phyloP scores from a whole-genome alignment of 2,888 invertebrate genomes.

The Aethes cnicana region DNA sequence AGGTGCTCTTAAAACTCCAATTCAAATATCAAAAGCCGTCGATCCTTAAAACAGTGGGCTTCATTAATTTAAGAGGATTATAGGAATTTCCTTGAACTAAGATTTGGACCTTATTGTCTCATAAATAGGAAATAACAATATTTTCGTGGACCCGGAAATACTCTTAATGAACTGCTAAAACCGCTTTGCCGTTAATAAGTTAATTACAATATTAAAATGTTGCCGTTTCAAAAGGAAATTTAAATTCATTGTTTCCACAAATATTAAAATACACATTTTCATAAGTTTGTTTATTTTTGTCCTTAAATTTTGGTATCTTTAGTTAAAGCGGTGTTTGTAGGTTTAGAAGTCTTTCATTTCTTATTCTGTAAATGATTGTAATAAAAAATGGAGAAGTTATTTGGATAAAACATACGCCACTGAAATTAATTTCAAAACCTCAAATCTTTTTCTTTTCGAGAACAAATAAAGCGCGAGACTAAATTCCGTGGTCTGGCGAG shows the following conservation, averaged over 20 bases:
- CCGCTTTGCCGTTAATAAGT: too few relatives aligned
- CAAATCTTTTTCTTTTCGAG: constrained; percentile 44
- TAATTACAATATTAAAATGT: too few relatives aligned
- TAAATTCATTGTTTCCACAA: too few relatives aligned
- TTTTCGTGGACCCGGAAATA: constrained; percentile 3
- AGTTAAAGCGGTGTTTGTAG: too few relatives aligned
- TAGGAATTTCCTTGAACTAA: constrained; percentile 12
- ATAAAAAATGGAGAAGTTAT: too few relatives aligned
- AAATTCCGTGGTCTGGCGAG: constrained; percentile 53
- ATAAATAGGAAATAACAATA: constrained; percentile 4
- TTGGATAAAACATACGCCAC: too few relatives aligned
- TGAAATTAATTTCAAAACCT: constrained; percentile 19
- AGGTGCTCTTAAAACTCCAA: not conserved
- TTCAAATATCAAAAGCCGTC: constrained; percentile 3
- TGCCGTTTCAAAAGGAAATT: too few relatives aligned
- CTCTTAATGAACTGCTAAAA: not conserved
- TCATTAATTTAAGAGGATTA: constrained; percentile 17
- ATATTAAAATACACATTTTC: too few relatives aligned
- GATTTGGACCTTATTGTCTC: constrained; percentile 5
- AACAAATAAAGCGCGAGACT: constrained; percentile 60
- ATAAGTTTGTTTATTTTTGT: too few relatives aligned
- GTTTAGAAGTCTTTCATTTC: too few relatives aligned
- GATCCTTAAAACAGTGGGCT: constrained; percentile 6
- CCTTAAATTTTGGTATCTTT: too few relatives aligned
- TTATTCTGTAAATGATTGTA: too few relatives aligned